Base-by-base conservation (phyloP, 1,140 invertebrate genomes). In the Neodiprion virginianus region DNA sequence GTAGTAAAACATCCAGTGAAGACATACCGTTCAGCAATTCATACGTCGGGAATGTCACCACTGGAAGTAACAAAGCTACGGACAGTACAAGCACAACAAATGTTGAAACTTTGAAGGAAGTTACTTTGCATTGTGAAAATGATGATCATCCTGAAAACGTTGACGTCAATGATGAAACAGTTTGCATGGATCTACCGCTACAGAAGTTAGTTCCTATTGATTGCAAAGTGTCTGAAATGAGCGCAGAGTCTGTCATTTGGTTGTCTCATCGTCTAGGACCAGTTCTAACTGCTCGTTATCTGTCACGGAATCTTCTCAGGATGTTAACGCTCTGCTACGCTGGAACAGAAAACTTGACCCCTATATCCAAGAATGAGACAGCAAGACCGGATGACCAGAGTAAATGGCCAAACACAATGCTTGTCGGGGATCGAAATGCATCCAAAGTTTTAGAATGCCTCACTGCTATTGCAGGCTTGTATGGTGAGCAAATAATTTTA, bases 301-400 rank as follows among this genome's bases (percentile, higher is more conserved):
- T 99, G 28, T 96, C 97, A 0, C 90, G 96, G 65, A 99, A 99
- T 90, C 89, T 99, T 53, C 88, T 99, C 5, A 92, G 97, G 79
- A 98, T 99, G 94, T 87, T 99, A 12, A 95, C 96, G 0, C 87
- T 99, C 0, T 99, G 98, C 86, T 99, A 98, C 84, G 92, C 96
- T 28, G 96, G 96, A 0, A 92, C 93, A 80, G 95, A 96, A 76
- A 96, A 96, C 86, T 88, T 97, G 17, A 83, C 90, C 65, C 83
- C 90, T 2, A 80, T 72, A 10, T 66, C 73, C 50, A 65, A 69
- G 11, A 12, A 47, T 14, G 67, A 69, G 14, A 14, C 40, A 4
- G 40, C 67, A 88, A 86, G n/a, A 81, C 80, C 0, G 75, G 28
- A 40, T 5, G 76, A 67, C 83, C 84, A 28, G 78, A 81, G 48